phyloP scores from a whole-genome alignment of 2,113 vertebrate genomes.

The Pogonocichla stellata region DNA sequence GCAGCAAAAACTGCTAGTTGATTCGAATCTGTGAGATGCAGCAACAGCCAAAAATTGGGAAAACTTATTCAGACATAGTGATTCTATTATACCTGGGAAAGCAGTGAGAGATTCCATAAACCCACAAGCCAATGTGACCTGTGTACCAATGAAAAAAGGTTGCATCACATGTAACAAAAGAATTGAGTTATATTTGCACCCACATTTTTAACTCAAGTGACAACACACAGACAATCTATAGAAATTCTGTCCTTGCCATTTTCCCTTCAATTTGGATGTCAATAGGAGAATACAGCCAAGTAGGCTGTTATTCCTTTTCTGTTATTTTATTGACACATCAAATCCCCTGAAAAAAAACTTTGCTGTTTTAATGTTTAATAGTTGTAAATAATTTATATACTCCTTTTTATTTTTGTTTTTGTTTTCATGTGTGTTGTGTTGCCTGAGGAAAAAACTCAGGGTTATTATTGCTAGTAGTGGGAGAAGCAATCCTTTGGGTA shows the following conservation, averaged over 20 bases:
- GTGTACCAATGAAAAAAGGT: background rate
- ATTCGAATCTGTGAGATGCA: background rate
- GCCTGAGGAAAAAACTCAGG: constrained; percentile 6
- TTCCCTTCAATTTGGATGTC: background rate
- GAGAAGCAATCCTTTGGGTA: background rate
- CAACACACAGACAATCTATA: background rate
- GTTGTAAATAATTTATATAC: constrained; percentile 10
- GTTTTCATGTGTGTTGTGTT: background rate
- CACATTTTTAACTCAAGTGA: background rate
- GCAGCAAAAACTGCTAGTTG: background rate
- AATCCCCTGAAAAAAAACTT: background rate
- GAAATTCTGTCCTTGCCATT: background rate
- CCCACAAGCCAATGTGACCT: background rate
- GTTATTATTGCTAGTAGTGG: background rate
- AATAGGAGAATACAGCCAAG: background rate
- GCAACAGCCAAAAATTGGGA: background rate
- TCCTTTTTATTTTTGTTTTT: background rate
- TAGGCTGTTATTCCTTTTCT: background rate
- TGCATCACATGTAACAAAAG: background rate
- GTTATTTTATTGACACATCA: background rate
- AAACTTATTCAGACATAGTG: background rate
- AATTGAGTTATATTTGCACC: background rate
- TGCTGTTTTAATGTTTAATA: constrained; percentile 17
- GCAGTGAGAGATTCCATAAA: background rate
- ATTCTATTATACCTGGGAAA: background rate